Evolutionary conservation across 2,888 invertebrate genomes (phyloP).

Genomic region (Drosophila pullipes): DNA sequence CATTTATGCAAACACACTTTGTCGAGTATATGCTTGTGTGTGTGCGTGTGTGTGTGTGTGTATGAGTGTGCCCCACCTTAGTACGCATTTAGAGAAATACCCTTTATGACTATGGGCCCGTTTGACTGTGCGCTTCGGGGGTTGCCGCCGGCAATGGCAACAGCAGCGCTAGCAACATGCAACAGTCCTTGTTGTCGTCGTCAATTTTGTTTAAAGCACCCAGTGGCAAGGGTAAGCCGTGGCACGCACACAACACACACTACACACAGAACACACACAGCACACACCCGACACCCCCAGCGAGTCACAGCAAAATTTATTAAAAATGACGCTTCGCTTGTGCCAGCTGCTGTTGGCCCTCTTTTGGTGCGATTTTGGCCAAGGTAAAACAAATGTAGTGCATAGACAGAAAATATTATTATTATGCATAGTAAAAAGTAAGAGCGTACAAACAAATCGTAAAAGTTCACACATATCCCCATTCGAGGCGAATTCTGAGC

Average conservation of each 20-base stretch:
- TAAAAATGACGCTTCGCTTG: slow-evolving; percentile 47
- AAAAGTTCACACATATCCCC: slow-evolving; percentile 54
- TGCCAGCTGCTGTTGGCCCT: slow-evolving; percentile 21
- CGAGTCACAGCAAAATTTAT: slow-evolving; percentile 51
- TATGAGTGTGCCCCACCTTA: slow-evolving; percentile 42
- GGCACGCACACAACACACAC: slow-evolving; percentile 22
- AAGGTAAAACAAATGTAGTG: slow-evolving; percentile 54
- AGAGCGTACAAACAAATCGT: slow-evolving; percentile 62
- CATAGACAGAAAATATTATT: slow-evolving; percentile 41
- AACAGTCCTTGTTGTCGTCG: slow-evolving; percentile 47
- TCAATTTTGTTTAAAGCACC: slow-evolving; percentile 36
- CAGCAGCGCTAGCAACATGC: slow-evolving; percentile 43
- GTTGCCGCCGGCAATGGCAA: slow-evolving; percentile 30
- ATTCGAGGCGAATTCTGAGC: not conserved
- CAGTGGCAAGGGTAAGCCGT: slow-evolving; percentile 37
- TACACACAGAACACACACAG: slow-evolving; percentile 14
- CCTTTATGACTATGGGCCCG: slow-evolving; percentile 43
- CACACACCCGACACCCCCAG: slow-evolving; percentile 11
- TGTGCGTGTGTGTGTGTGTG: not conserved
- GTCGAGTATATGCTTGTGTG: not conserved
- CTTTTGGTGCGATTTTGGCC: slow-evolving; percentile 29
- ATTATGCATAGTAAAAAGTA: slow-evolving; percentile 60
- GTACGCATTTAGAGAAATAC: slow-evolving; percentile 53
- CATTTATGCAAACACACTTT: slow-evolving; percentile 63
- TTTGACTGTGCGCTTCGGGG: slow-evolving; percentile 26